Evolutionary conservation across 2,888 invertebrate species (phyloP), one percentile per base, ranked within the genome.

Genomic region (Petrolisthes cinctipes): DNA sequence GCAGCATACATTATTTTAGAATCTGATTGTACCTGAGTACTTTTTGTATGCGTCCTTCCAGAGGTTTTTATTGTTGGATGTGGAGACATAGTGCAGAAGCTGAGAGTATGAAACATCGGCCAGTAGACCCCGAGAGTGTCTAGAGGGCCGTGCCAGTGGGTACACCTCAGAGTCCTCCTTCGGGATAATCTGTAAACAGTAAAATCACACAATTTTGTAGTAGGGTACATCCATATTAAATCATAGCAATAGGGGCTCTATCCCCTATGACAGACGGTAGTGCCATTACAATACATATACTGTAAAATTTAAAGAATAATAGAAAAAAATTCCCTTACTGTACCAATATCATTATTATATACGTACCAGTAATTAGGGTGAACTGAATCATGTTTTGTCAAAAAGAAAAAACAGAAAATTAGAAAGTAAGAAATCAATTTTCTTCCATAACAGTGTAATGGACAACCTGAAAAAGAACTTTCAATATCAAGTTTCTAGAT

Each of bases 41-140:
- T 76, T 86, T 73, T 85, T 86, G 73, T 84, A 89, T 7, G 89
- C 86, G 86, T 89, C 89, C 83, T 89, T 86, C 89, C 89, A 89
- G 20, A 89, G 75, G 57, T 86, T 86, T 54, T 89, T 89, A 78
- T 66, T 89, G 80, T 89, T 89, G 66, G 89, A 83, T 61, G 86
- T 86, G 6, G 89, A 83, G 20, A 89, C 89, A 89, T 89, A 86
- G 71, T 89, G 86, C 66, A 89, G 84, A 37, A 89, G 56, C 66
- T 89, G 89, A 6, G 86, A 89, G 73, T 81, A 89, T 17, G 89
- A 86, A 11, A 86, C 81, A 79, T 89, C 83, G n/a, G 84, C 84
- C 81, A 82, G 51, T 14, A 86, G 23, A 5, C 80, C 84, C 56
- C 78, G 78, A 23, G 86, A 85, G 23, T 76, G 83, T 66, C 81